Percentiles rank a stretch among this genome's conserved stretches.
phyloP scores from a whole-genome alignment of 37 sponge, comb jelly and placozoan species.

The Halisarca cf. caerulea region DNA sequence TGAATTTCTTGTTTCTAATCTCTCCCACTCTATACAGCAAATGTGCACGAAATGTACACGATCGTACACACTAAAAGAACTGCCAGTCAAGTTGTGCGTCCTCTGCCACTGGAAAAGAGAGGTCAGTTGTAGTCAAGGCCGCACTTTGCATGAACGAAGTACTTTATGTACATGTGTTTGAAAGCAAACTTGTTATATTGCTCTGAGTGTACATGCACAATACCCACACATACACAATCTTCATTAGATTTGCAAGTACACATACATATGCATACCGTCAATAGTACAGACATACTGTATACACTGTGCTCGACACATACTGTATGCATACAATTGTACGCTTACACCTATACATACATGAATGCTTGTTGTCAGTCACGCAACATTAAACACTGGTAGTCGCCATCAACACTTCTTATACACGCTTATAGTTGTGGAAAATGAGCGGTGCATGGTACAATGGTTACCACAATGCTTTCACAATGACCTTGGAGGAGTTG shows the following conservation, averaged over 20 bases:
- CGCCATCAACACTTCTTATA: background rate
- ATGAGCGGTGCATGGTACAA: background rate
- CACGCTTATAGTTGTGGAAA: background rate
- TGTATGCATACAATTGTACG: too few relatives aligned
- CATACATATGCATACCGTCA: background rate
- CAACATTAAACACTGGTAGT: background rate
- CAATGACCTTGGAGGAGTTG: background rate
- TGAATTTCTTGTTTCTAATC: background rate
- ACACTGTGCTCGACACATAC: too few relatives aligned
- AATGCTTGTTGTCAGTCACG: too few relatives aligned
- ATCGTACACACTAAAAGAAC: background rate
- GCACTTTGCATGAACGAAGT: background rate
- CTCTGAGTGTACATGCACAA: background rate
- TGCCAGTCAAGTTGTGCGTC: background rate
- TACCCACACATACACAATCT: background rate
- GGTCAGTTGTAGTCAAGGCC: background rate
- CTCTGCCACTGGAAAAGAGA: conserved; percentile 5
- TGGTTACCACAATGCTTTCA: background rate
- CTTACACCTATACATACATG: too few relatives aligned
- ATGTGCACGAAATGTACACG: conserved; percentile 1
- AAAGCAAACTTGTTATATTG: too few relatives aligned
- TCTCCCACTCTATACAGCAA: background rate
- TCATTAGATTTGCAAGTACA: background rate
- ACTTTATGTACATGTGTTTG: background rate
- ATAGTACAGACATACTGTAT: background rate